Conservation (phyloP, 2,888 invertebrate genomes). For the Matsumyia berberina region DNA sequence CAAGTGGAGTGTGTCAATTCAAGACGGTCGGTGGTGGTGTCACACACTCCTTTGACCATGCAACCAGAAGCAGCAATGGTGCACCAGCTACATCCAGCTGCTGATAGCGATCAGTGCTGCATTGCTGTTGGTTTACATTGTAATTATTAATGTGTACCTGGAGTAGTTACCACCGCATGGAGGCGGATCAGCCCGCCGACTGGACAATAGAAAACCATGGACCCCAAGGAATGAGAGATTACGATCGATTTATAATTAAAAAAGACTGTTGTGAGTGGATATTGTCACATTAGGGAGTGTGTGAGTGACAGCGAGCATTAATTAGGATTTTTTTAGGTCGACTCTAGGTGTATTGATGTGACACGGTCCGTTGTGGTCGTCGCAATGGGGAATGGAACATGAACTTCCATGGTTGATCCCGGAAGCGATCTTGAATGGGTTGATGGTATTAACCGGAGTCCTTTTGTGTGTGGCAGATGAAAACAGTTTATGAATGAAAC, state of each 20-base stretch:
- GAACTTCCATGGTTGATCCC: background rate
- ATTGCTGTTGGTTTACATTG: slow-evolving; percentile 64
- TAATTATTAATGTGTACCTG: slow-evolving; percentile 73
- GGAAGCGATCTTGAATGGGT: background rate
- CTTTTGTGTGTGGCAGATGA: no score
- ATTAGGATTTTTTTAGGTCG: slow-evolving; percentile 2
- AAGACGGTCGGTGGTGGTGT: slow-evolving; percentile 49
- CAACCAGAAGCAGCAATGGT: slow-evolving; percentile 31
- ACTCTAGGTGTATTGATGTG: background rate
- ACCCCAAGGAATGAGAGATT: slow-evolving; percentile 64
- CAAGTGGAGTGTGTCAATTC: slow-evolving; percentile 65
- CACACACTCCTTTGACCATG: slow-evolving; percentile 31
- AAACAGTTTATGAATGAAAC: no score
- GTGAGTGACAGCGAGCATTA: slow-evolving; percentile 37
- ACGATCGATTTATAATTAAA: slow-evolving; percentile 75
- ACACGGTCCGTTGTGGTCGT: background rate
- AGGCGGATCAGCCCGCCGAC: slow-evolving; percentile 45
- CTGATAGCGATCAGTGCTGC: slow-evolving; percentile 70
- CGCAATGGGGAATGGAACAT: background rate
- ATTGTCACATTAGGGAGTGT: slow-evolving; percentile 52
- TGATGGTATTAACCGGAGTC: no score
- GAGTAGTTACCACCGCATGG: slow-evolving; percentile 49
- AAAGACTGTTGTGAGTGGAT: slow-evolving; percentile 64
- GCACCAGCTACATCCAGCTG: slow-evolving; percentile 43
- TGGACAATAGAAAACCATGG: slow-evolving; percentile 63